phyloP scores from a whole-genome alignment of 2,888 invertebrate species.

The Beris morrisii region DNA sequence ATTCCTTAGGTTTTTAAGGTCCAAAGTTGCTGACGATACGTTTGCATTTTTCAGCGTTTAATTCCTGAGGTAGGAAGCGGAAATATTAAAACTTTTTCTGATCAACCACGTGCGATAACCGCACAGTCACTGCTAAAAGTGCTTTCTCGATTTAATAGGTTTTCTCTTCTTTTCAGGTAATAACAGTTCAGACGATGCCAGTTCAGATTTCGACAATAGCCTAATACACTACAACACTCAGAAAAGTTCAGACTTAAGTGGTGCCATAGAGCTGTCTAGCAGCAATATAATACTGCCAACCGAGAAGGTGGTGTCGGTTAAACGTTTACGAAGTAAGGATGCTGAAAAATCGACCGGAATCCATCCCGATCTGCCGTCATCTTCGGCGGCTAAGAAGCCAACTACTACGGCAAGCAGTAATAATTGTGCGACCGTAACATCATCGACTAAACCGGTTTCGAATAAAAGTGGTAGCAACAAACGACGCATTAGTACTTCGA shows the following conservation, averaged over 20 bases:
- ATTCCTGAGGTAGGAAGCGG: too few relatives aligned
- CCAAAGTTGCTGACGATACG: too few relatives aligned
- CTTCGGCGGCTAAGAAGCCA: constrained; percentile 22
- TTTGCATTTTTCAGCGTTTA: too few relatives aligned
- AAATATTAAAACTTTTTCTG: too few relatives aligned
- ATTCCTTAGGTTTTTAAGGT: too few relatives aligned
- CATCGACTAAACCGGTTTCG: not conserved
- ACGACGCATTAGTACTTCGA: constrained; percentile 13
- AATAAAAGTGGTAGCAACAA: constrained; percentile 22
- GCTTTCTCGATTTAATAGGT: too few relatives aligned
- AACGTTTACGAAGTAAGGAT: constrained; percentile 53
- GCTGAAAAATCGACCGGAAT: constrained; percentile 41
- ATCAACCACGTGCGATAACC: too few relatives aligned
- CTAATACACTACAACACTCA: constrained; percentile 43
- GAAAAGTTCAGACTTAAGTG: constrained; percentile 19
- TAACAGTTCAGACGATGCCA: constrained; percentile 59
- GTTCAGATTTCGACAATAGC: constrained; percentile 59
- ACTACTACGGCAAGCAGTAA: constrained; percentile 9
- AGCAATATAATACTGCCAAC: constrained; percentile 10
- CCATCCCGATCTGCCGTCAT: constrained; percentile 36
- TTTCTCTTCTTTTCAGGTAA: constrained; percentile 44
- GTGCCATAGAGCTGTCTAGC: not conserved
- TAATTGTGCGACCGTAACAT: not conserved
- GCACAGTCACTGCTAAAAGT: too few relatives aligned
- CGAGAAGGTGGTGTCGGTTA: constrained; percentile 48